phyloP scores from a whole-genome alignment of 2,888 invertebrate genomes.

The Drosophila prolongata region DNA sequence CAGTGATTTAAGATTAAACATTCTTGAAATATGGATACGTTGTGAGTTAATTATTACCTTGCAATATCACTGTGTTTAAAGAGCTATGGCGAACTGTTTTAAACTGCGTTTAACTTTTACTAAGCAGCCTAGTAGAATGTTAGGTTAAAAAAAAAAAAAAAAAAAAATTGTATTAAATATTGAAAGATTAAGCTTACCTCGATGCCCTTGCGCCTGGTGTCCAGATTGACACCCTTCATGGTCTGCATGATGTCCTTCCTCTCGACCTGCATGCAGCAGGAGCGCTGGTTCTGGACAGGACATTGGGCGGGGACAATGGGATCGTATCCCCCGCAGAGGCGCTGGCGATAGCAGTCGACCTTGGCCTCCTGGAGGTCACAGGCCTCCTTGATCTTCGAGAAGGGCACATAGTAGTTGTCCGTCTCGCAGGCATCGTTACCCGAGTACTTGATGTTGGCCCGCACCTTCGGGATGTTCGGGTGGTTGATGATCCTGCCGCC shows the following conservation, averaged over 20 bases:
- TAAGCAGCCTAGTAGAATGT: too few species aligned
- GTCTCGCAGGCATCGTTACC: conserved; percentile 77
- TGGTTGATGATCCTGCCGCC: conserved; percentile 72
- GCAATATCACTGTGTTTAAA: too few species aligned
- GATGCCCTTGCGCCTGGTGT: conserved; percentile 81
- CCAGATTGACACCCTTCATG: conserved; percentile 79
- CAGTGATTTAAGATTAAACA: conserved; percentile 7
- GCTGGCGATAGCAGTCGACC: conserved; percentile 73
- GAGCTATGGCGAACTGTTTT: too few species aligned
- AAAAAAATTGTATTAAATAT: too few species aligned
- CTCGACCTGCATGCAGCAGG: conserved; percentile 82
- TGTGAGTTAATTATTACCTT: neutral
- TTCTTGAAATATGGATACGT: conserved; percentile 7
- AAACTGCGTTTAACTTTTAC: too few species aligned
- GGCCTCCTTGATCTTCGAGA: conserved; percentile 73
- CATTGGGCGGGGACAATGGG: conserved; percentile 52
- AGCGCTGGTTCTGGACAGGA: conserved; percentile 64
- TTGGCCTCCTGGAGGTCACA: conserved; percentile 67
- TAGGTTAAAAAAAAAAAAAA: too few species aligned
- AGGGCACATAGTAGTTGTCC: conserved; percentile 78
- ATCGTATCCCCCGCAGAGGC: conserved; percentile 55
- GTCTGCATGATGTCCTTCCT: conserved; percentile 67
- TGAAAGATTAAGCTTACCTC: conserved; percentile 70
- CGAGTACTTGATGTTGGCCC: conserved; percentile 83
- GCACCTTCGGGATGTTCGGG: conserved; percentile 79